Evolutionary conservation across 1,140 invertebrate genomes (phyloP).

Genomic region (Neodiprion fabricii): DNA sequence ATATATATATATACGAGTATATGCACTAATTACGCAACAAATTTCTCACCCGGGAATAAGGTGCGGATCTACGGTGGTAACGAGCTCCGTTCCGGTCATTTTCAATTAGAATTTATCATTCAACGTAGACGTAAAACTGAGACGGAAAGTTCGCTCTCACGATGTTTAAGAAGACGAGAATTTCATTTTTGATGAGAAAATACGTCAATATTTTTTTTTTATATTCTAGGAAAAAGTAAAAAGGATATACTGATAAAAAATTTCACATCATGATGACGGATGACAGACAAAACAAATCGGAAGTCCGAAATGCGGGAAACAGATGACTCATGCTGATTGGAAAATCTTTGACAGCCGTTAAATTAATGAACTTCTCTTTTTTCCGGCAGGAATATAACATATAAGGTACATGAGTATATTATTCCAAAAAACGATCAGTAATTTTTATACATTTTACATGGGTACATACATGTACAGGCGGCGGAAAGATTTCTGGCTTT

Average conservation of each 20-base stretch:
- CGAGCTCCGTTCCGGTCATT: conserved; percentile 44
- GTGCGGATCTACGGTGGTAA: conserved; percentile 64
- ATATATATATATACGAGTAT: too few species aligned
- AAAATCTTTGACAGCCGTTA: too few species aligned
- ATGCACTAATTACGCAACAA: neutral
- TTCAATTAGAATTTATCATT: conserved; percentile 21
- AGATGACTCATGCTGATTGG: too few species aligned
- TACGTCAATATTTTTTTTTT: too few species aligned
- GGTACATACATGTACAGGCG: too few species aligned
- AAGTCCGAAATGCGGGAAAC: too few species aligned
- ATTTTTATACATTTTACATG: too few species aligned
- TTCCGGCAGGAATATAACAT: too few species aligned
- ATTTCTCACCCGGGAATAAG: conserved; percentile 64
- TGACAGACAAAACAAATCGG: neutral
- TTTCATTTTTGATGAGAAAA: neutral
- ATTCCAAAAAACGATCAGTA: too few species aligned
- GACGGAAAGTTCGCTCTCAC: neutral
- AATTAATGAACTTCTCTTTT: too few species aligned
- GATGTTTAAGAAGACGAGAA: neutral
- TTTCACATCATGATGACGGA: neutral
- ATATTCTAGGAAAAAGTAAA: neutral
- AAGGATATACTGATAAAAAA: neutral
- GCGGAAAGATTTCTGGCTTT: too few species aligned
- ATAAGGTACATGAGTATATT: too few species aligned
- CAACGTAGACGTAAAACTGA: neutral